Conservation (phyloP, 2,113 vertebrate genomes). For the Beaufortia kweichowensis region DNA sequence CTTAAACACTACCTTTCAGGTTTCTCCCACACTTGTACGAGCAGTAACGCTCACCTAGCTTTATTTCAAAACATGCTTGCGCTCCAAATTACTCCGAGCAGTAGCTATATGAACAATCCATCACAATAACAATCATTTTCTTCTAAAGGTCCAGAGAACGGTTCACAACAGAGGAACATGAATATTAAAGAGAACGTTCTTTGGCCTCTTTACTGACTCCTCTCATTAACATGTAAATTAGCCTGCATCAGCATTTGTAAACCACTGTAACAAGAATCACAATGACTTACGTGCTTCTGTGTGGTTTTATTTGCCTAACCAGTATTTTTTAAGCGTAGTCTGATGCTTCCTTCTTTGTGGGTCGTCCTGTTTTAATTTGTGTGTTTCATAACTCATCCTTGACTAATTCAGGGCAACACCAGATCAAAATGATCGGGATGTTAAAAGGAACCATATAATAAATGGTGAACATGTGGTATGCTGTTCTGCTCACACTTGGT, state of each 20-base stretch:
- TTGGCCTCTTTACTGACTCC: conserved; percentile 65
- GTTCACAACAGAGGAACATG: conserved; percentile 61
- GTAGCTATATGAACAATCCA: conserved; percentile 45
- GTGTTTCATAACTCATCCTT: not conserved
- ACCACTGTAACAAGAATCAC: conserved; percentile 51
- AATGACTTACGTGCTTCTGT: conserved; percentile 42
- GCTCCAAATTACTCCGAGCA: not conserved
- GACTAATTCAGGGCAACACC: conserved; percentile 20
- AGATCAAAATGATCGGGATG: not conserved
- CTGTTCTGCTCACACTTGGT: not conserved
- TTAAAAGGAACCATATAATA: not conserved
- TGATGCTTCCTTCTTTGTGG: not conserved
- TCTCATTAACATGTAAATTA: conserved; percentile 64
- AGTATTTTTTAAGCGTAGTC: conserved; percentile 36
- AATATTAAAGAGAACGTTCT: conserved; percentile 71
- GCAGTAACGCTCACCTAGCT: not conserved
- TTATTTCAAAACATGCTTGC: conserved; percentile 32
- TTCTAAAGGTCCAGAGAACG: conserved; percentile 45
- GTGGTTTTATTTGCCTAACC: conserved; percentile 41
- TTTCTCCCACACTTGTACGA: not conserved
- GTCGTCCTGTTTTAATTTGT: not conserved
- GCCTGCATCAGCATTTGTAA: conserved; percentile 54
- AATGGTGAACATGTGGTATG: conserved; percentile 1
- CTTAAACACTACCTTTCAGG: too few species aligned
- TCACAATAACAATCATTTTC: conserved; percentile 51